Evolutionary conservation across 2,888 invertebrate species (phyloP).

Genomic region (Volucella bombylans): DNA sequence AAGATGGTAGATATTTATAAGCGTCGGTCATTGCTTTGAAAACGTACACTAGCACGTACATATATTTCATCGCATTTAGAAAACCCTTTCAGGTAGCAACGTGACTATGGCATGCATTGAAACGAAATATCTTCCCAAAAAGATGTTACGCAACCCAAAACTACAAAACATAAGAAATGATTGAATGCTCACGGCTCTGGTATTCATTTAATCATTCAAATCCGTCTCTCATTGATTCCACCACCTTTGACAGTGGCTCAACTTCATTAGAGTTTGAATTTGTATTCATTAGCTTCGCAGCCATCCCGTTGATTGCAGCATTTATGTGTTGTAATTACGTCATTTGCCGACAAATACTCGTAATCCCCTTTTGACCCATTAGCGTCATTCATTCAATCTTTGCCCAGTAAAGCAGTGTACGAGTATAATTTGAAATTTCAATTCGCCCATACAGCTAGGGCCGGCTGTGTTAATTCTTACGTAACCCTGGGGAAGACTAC

Average conservation of each 20-base stretch:
- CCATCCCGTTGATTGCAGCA: constrained; percentile 37
- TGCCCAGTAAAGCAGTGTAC: background rate
- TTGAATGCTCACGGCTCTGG: constrained; percentile 27
- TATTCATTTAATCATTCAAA: background rate
- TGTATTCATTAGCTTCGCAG: constrained; percentile 34
- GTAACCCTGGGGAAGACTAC: constrained; percentile 17
- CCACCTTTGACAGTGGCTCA: constrained; percentile 1
- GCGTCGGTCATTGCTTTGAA: no score
- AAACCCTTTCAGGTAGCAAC: no score
- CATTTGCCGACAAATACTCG: constrained; percentile 16
- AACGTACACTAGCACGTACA: no score
- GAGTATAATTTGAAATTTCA: background rate
- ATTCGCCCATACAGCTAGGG: no score
- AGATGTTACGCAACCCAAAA: constrained; percentile 9
- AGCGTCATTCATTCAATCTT: constrained; percentile 31
- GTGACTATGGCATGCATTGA: no score
- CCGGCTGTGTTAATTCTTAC: constrained; percentile 35
- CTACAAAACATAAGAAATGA: constrained; percentile 25
- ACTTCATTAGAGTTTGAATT: constrained; percentile 39
- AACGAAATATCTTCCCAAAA: background rate
- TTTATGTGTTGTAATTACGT: constrained; percentile 20
- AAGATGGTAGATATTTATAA: no score
- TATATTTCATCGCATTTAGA: no score
- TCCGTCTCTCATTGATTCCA: constrained; percentile 33
- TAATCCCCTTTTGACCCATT: constrained; percentile 20